A percentile compares a stretch with the other conserved stretches of the same genome.
phyloP scores from a whole-genome alignment of 2,797 vertebrate species.

The Pseudochirops corinnae region DNA sequence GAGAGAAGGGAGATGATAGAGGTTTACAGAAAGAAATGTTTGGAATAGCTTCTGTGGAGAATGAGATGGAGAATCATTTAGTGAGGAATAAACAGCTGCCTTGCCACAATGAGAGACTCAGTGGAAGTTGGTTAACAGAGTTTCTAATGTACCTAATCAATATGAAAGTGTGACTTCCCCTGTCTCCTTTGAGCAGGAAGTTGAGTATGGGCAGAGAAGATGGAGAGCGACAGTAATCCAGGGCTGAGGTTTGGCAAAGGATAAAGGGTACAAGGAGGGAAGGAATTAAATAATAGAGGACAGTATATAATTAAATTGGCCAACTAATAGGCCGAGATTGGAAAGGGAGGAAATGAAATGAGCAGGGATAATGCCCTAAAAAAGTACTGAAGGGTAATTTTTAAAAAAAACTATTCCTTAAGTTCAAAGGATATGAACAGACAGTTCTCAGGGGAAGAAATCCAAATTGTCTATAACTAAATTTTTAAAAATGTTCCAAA shows the following conservation, averaged over 20 bases:
- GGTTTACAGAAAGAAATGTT: not conserved
- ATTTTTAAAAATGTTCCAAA: not conserved
- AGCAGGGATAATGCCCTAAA: not conserved
- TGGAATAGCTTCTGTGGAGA: not conserved
- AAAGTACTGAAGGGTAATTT: not conserved
- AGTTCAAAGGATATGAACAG: not conserved
- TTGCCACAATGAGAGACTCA: not conserved
- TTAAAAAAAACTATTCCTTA: not conserved
- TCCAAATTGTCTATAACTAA: not conserved
- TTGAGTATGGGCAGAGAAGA: not conserved
- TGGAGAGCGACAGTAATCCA: not conserved
- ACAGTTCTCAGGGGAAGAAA: not conserved
- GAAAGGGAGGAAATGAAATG: not conserved
- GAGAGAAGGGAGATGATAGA: not conserved
- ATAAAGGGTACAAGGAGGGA: not conserved
- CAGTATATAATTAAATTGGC: not conserved
- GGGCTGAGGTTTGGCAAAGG: not conserved
- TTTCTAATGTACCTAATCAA: not conserved
- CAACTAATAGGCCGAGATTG: not conserved
- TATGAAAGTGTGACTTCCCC: not conserved
- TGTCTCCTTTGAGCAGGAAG: not conserved
- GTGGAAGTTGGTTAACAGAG: not conserved
- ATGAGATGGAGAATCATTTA: not conserved
- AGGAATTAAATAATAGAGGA: not conserved
- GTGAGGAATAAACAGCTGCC: not conserved